Conservation (phyloP, 1,140 invertebrate species). For the Drosophila bifasciata region DNA sequence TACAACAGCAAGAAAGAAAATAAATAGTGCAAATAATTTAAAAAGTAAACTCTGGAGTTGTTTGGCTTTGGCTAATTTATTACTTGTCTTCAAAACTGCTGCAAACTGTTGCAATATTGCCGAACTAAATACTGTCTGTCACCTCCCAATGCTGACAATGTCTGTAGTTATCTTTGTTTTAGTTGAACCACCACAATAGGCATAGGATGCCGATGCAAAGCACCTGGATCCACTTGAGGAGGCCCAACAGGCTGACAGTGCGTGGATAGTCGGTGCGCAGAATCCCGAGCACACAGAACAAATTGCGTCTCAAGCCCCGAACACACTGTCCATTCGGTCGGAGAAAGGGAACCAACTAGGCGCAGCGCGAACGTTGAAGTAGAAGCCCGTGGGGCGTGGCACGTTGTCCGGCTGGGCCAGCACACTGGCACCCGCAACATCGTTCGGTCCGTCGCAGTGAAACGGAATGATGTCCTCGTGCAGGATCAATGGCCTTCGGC, state of each 20-base stretch:
- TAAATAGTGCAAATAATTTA: slow-evolving; percentile 3
- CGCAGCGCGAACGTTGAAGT: not conserved
- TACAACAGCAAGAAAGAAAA: not conserved
- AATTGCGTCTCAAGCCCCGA: not conserved
- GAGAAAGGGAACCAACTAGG: slow-evolving; percentile 31
- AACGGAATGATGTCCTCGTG: slow-evolving; percentile 56
- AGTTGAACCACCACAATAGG: not conserved
- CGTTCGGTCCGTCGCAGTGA: slow-evolving; percentile 44
- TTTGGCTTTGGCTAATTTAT: too few relatives aligned
- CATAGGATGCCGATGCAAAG: not conserved
- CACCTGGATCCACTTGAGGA: slow-evolving; percentile 12
- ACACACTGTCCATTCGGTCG: not conserved
- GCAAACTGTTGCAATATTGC: not conserved
- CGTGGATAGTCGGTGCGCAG: not conserved
- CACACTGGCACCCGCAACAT: not conserved
- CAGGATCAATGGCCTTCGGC: slow-evolving; percentile 15
- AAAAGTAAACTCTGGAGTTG: not conserved
- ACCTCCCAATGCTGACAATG: too few relatives aligned
- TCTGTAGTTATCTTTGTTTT: too few relatives aligned
- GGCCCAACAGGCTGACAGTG: not conserved
- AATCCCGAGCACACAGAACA: not conserved
- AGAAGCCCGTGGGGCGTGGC: slow-evolving; percentile 47
- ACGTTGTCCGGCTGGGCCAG: slow-evolving; percentile 46
- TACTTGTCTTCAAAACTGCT: too few relatives aligned
- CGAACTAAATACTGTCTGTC: too few relatives aligned